Evolutionary conservation across 2,888 invertebrate species (phyloP), one percentile per base, ranked within the genome.

Genomic region (Acleris emargana): DNA sequence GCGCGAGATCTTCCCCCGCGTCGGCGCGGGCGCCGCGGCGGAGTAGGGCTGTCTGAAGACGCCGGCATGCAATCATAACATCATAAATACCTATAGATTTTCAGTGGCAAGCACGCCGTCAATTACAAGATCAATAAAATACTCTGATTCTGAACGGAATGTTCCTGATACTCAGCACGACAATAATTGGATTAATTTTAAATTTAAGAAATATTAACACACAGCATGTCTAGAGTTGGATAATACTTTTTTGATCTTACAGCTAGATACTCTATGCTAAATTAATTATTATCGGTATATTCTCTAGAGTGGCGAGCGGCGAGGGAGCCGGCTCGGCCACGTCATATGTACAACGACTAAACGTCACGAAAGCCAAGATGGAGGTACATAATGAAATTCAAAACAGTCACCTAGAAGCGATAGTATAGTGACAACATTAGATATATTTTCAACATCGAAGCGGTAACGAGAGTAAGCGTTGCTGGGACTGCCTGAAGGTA

Each of bases 201-300:
- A 79, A 80, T 80, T 84, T 79, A 84, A 82, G 83, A 86, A 86
- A 84, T 74, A 80, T 43, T 82, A 88, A 90, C 90, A 90, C 89
- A 88, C 86, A 88, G 88, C 88, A 82, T 88, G 81, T 82, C 89
- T 89, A 90, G 88, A 84, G 84, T 89, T 89, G 91, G 89, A 87
- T 91, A 91, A 91, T 91, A 91, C 91, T 91, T 91, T 32, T 82
- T 89, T 84, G 83, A 87, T 84, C 91, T 91, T 90, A 87, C 68
- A 81, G 70, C 87, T 88, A 88, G 76, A 75, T 83, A 69, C 73
- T 83, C 87, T 88, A 90, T 80, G 78, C 88, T 90, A 89, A 86
- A 79, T 90, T 90, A 86, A 79, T 90, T 90, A 89, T 90, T 88
- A 90, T 90, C 87, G 78, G 87, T 77, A 82, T 90, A 89, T 80